Base-by-base conservation (phyloP, 2,113 vertebrate species). In the Rhizomys pruinosus region DNA sequence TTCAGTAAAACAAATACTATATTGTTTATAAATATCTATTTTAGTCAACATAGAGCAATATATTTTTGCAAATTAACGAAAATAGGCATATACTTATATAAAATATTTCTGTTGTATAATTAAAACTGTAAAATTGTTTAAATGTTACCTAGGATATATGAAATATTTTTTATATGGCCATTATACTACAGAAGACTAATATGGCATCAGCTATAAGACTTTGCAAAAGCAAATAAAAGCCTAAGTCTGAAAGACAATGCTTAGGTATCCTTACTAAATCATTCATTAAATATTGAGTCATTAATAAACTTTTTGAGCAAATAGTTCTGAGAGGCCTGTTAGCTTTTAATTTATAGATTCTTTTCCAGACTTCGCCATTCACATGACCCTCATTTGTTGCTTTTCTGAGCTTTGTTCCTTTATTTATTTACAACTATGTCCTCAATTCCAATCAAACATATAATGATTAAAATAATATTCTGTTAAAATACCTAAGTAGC, bases 181-280 rank as follows among this genome's bases (percentile, higher is more conserved):
- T 73, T 89, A 23, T 63, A 47, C 25, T 4, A 86, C 55, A 57
- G 17, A 39, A 39, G 12, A 39, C 22, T 73, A 91, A 37, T 91
- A 12, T 92, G n/a, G 88, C 29, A 37, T 73, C n/a, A 63, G 42
- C 25, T 22, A 4, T 16, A 69, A 82, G n/a, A 47, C 52, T 89
- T 92, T 37, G 82, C 59, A 17, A 68, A 94, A 74, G 12, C 47
- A 93, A 89, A 63, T 29, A 86, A 68, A 37, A 71, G 44, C 64
- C 17, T 85, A 66, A 84, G 22, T 81, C 42, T 39, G 39, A 82
- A 44, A 88, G 29, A 71, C 5, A 64, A 42, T 5, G 0, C 74
- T 57, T 79, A 52, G 52, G 2, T 55, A 57, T 39, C 25, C 29
- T 81, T 81, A 44, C 68, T 92, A 29, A 91, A 57, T 12, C 57